Conservation (phyloP, 2,113 vertebrate species). For the Seriola rivoliana region DNA sequence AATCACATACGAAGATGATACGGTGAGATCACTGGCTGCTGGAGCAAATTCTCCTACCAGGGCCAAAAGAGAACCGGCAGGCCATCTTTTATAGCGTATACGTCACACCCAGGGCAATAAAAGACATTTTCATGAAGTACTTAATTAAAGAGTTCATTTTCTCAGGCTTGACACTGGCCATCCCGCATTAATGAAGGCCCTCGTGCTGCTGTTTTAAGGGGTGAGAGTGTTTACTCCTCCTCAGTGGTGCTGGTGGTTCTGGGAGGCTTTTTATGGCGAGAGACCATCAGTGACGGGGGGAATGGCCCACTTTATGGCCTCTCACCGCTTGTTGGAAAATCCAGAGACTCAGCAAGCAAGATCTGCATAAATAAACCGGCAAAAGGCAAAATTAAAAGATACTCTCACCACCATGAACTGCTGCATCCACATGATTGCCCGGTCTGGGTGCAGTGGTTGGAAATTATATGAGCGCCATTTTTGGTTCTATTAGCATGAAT, state of each 20-base stretch:
- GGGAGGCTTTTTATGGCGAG: slow-evolving; percentile 53
- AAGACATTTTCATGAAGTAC: slow-evolving; percentile 51
- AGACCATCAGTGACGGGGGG: slow-evolving; percentile 45
- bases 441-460: slow-evolving; percentile 31
- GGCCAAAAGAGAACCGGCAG: slow-evolving; percentile 33
- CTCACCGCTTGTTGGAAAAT: slow-evolving; percentile 50
- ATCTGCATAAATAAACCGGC: slow-evolving; percentile 28
- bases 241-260: slow-evolving; percentile 44
- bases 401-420: slow-evolving; percentile 15
- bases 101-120: slow-evolving; percentile 59
- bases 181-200: slow-evolving; percentile 62
- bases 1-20: slow-evolving; percentile 24
- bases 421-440: slow-evolving; percentile 27
- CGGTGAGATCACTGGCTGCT: slow-evolving; percentile 26
- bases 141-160: slow-evolving; percentile 67
- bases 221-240: slow-evolving; percentile 54
- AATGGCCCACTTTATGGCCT: slow-evolving; percentile 55
- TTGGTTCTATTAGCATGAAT: slow-evolving; percentile 29
- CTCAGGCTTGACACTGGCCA: slow-evolving; percentile 46
- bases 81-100: slow-evolving; percentile 37
- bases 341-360: slow-evolving; percentile 40
- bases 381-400: slow-evolving; percentile 33
- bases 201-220: slow-evolving; percentile 53
- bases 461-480: slow-evolving; percentile 20
- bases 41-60: slow-evolving; percentile 6